Evolutionary conservation across 1,140 invertebrate species (phyloP), one percentile per base, ranked within the genome.

Genomic region (Meloidogyne chitwoodi): DNA sequence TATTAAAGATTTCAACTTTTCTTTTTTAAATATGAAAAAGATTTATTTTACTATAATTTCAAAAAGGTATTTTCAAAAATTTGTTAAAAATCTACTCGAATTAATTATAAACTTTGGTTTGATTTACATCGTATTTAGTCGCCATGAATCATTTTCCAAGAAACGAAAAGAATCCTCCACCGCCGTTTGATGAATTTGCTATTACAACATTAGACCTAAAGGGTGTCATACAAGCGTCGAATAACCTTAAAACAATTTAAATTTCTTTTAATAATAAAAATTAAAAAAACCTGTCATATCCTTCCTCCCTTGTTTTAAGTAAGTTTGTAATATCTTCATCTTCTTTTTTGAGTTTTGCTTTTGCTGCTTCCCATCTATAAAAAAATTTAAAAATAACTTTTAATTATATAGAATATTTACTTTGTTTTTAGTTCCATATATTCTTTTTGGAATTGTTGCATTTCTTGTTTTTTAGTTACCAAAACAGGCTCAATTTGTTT

Each of bases 381-480:
- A 38, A 22, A 56, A 34, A 44, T 27, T 75, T 24, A 2, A 12
- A 76, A 48, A 68, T n/a, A 74, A 24, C 16, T 12, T 24, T 41
- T n/a, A 38, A 31, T 31, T 31, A 31, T 31, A 3, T 31, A 38
- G 10, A 38, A 8, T 38, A 6, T 10, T 38, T 38, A 85, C 83
- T 81, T 86, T 41, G 78, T 83, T 75, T 86, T 86, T 6, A 82
- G 65, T 1, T 85, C 83, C 48, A 81, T 82, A 79, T 83, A 86
- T 62, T 86, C 85, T 56, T 71, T 81, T 68, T 86, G 84, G 63
- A 86, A 86, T 31, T 75, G 61, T 3, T 41, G 10, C 85, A 86
- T 87, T 24, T 86, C 85, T n/a, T 67, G 75, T 44, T 85, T 87
- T 26, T 86, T 87, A 16, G 69, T 27, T 2, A 72, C 31, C 31